These are phyloP conservation scores for Morinoia aosen DNA, from an alignment of 2,888 invertebrate species.

Conservation along the genomic window DNA sequence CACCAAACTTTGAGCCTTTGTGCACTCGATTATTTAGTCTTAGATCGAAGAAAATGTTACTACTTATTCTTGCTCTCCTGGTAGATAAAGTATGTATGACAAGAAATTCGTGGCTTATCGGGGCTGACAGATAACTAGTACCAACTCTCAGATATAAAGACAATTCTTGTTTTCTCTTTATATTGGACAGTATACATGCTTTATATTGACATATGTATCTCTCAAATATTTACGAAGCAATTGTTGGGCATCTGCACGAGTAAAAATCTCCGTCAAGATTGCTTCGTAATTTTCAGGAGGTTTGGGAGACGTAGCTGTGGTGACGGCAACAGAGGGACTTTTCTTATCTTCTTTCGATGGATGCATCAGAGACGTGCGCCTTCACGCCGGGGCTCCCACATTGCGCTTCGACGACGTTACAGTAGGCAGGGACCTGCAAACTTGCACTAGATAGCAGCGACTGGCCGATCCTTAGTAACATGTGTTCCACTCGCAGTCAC, in stretches of 20 bases:
- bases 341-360: conserved; percentile 60
- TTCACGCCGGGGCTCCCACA: conserved; percentile 58
- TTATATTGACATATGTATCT: background rate
- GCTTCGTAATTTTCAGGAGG: conserved; percentile 57
- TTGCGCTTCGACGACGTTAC: conserved; percentile 57
- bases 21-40: too few species aligned
- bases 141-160: too few species aligned
- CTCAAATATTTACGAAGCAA: too few species aligned
- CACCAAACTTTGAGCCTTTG: too few species aligned
- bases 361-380: conserved; percentile 60
- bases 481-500: background rate
- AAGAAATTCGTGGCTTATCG: too few species aligned
- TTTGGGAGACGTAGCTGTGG: conserved; percentile 55
- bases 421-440: conserved; percentile 60
- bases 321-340: conserved; percentile 60
- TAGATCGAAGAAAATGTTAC: too few species aligned
- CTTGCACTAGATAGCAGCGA: conserved; percentile 55
- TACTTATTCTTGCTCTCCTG: too few species aligned
- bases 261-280: background rate
- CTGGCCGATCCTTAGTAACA: background rate
- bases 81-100: too few species aligned
- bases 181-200: too few species aligned
- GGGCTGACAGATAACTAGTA: too few species aligned
- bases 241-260: too few species aligned
- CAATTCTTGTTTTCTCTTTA: too few species aligned